Conservation (phyloP, 2,888 invertebrate genomes). For the Cantharis rufa region DNA sequence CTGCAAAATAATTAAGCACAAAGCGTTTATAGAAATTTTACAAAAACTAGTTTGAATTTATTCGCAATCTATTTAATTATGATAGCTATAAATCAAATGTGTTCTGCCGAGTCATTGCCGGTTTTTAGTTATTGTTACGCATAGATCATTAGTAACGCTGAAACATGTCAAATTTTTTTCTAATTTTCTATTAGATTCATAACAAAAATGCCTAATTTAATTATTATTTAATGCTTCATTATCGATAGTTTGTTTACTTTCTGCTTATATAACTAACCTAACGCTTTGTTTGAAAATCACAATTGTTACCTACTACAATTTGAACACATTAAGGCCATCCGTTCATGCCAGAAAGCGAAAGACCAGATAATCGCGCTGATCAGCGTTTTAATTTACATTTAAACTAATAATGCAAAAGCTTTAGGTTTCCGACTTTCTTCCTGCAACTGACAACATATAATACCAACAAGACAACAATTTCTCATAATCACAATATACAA, state of each 20-base stretch:
- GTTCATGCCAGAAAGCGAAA: neutral
- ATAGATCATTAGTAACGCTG: constrained; percentile 19
- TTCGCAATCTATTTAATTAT: constrained; percentile 23
- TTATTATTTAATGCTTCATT: neutral
- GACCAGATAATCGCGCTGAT: neutral
- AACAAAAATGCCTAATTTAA: neutral
- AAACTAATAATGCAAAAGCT: too few species aligned
- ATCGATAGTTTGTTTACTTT: neutral
- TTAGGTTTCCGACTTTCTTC: too few species aligned
- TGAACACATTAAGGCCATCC: neutral
- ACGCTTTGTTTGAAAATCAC: neutral
- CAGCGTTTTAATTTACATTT: too few species aligned
- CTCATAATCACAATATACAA: too few species aligned
- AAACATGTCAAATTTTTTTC: constrained; percentile 11
- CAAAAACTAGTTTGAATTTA: constrained; percentile 19
- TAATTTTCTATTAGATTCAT: constrained; percentile 4
- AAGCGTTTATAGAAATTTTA: constrained; percentile 12
- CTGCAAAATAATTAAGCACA: constrained; percentile 14
- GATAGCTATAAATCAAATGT: constrained; percentile 19
- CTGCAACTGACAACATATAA: too few species aligned
- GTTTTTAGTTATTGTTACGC: constrained; percentile 17
- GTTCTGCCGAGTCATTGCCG: constrained; percentile 20
- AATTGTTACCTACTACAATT: neutral
- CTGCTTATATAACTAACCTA: neutral
- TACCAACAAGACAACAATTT: too few species aligned